Evolutionary conservation across 2,888 invertebrate genomes (phyloP), one percentile per base, ranked within the genome.

Genomic region (Megastigmus dorsalis): DNA sequence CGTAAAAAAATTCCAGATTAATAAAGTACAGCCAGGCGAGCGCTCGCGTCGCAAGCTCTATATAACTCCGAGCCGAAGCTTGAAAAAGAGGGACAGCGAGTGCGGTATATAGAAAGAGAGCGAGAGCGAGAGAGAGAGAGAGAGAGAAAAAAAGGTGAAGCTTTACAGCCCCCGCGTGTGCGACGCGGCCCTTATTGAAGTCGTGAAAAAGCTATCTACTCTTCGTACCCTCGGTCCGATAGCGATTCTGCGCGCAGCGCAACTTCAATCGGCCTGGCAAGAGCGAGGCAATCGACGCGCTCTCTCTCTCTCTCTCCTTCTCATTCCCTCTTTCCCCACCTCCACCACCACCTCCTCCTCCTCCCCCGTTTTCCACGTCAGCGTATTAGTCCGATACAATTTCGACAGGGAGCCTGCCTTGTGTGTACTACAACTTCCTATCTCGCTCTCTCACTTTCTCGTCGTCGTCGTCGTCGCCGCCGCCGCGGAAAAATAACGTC

Each of bases 361-460:
- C 4, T 10, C 10, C 20, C 18, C 48, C 1, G 6, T 20, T 20
- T 0, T 38, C 28, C 65, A 28, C 33, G 55, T 54, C 66, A 33
- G 43, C 68, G 68, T 59, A 68, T 68, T 68, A 68, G 68, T 50
- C 65, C 65, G 65, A 66, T 66, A 66, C 65, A 66, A 66, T 66
- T 66, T 41, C 65, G 52, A 66, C 38, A 6, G 63, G n/a, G n/a
- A n/a, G n/a, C n/a, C n/a, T n/a, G n/a, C n/a, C n/a, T n/a, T n/a
- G n/a, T n/a, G n/a, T n/a, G n/a, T n/a, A n/a, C n/a, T n/a, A n/a
- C n/a, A n/a, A n/a, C n/a, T n/a, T n/a, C n/a, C n/a, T n/a, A n/a
- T n/a, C n/a, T n/a, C n/a, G n/a, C n/a, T n/a, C n/a, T n/a, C n/a
- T n/a, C n/a, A n/a, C n/a, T n/a, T n/a, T n/a, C n/a, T n/a, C n/a